Evolutionary conservation across 2,888 invertebrate species (phyloP), one percentile per base, ranked within the genome.

Genomic region (Thumatha senex): DNA sequence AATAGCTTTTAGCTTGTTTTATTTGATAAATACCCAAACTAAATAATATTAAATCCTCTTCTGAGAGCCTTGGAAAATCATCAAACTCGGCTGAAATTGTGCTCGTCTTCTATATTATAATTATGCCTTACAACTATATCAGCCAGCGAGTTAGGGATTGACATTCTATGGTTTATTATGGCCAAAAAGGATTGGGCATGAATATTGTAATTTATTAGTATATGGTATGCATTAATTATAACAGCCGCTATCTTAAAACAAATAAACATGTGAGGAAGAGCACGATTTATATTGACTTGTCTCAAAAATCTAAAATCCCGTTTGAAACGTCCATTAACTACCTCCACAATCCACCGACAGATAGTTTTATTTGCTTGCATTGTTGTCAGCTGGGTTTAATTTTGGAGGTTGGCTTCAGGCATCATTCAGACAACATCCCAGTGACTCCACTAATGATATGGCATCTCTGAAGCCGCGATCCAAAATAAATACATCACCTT

Each of bases 311-410:
- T 39, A 30, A 43, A 51, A 13, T 47, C 39, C 14, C 43, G 13
- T n/a, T 48, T 48, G 12, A 43, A 40, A 11, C 36, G 29, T 1
- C 48, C 48, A 12, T 43, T 43, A 1, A 43, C 39, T 8, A 30
- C 36, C 18, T 44, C 45, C 8, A 36, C 48, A 14, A 48, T 45
- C 48, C 48, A 46, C 13, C 45, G 44, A 33, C 40, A 40, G n/a
- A 52, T 30, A 7, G 48, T 38, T 15, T 50, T 49, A n/a, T 48
- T 48, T 8, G 51, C 55, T 9, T 55, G 46, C 14, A n/a, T 11
- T 1, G 46, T 46, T 0, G 18, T 33, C 1, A 46, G 12, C 7
- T 46, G 46, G 1, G 18, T 33, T 33, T 40, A 33, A n/a, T 2
- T 12, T 5, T 3, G 8, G 1, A 4, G 7, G n/a, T 31, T 18